phyloP scores from a whole-genome alignment of 2,113 vertebrate genomes.

The Pungitius pungitius region DNA sequence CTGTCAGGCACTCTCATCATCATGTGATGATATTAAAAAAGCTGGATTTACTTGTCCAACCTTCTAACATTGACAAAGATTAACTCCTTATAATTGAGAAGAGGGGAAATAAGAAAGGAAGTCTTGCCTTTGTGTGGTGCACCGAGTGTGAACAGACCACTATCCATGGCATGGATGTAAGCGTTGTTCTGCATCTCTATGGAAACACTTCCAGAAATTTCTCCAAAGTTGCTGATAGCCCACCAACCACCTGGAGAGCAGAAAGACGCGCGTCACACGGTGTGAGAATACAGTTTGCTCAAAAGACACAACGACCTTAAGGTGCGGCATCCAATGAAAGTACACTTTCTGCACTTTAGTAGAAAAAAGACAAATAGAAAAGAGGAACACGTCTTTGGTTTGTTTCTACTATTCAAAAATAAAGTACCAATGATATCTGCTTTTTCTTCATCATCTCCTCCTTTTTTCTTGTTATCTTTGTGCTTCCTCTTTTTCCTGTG shows the following conservation, averaged over 20 bases:
- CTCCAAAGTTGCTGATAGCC: constrained; percentile 86
- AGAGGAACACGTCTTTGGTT: neutral
- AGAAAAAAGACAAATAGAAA: neutral
- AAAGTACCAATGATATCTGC: constrained; percentile 86
- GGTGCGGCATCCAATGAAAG: neutral
- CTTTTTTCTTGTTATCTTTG: constrained; percentile 89
- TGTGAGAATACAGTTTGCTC: neutral
- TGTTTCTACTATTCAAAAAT: neutral
- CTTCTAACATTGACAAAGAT: neutral
- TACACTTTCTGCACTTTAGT: neutral
- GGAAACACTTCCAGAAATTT: constrained; percentile 91
- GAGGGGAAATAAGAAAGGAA: neutral
- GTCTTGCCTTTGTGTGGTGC: constrained; percentile 89
- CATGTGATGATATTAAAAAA: neutral
- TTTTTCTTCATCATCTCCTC: constrained; percentile 83
- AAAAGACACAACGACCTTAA: neutral
- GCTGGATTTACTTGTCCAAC: neutral
- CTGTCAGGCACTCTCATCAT: neutral
- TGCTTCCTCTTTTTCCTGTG: constrained; percentile 89
- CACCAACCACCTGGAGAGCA: constrained; percentile 90
- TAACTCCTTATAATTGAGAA: neutral
- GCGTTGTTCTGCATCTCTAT: constrained; percentile 95
- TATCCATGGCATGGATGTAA: constrained; percentile 93
- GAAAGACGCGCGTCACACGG: constrained; percentile 8
- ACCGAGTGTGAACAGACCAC: constrained; percentile 94